These are phyloP conservation scores for Neotoxoptera formosana DNA, from an alignment of 1,140 invertebrate genomes.

Conservation along the genomic window DNA sequence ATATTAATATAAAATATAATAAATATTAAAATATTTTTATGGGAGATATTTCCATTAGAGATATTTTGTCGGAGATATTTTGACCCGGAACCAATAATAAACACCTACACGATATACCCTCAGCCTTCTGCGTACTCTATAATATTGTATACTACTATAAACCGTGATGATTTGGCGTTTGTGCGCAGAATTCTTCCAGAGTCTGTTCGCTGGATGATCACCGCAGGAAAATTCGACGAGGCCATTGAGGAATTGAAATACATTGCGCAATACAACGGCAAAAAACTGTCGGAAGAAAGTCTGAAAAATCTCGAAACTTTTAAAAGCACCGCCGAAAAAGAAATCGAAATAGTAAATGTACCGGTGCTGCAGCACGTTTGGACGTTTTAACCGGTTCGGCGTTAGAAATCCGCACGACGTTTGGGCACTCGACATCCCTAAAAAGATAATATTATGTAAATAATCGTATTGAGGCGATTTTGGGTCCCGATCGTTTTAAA, in stretches of 20 bases:
- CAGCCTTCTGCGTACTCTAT: neutral
- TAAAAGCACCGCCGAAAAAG: constrained; percentile 59
- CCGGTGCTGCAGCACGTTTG: no score
- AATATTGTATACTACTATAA: constrained; percentile 10
- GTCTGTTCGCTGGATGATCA: constrained; percentile 71
- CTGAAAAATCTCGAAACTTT: constrained; percentile 62
- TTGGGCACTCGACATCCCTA: no score
- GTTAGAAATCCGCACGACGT: no score
- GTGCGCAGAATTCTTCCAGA: constrained; percentile 70
- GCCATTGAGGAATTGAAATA: constrained; percentile 67
- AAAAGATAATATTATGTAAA: no score
- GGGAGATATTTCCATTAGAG: no score
- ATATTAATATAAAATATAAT: no score
- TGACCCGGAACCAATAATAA: no score
- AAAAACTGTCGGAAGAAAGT: constrained; percentile 65
- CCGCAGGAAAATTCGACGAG: constrained; percentile 66
- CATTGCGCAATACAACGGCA: constrained; percentile 68
- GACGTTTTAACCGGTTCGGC: no score
- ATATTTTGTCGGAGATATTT: no score
- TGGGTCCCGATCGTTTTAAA: no score
- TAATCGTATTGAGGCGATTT: no score
- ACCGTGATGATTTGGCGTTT: neutral
- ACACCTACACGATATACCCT: neutral
- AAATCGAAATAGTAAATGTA: constrained; percentile 60
- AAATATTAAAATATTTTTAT: no score